Evolutionary conservation across 2,888 invertebrate species (phyloP).

Genomic region (Caprella mutica): DNA sequence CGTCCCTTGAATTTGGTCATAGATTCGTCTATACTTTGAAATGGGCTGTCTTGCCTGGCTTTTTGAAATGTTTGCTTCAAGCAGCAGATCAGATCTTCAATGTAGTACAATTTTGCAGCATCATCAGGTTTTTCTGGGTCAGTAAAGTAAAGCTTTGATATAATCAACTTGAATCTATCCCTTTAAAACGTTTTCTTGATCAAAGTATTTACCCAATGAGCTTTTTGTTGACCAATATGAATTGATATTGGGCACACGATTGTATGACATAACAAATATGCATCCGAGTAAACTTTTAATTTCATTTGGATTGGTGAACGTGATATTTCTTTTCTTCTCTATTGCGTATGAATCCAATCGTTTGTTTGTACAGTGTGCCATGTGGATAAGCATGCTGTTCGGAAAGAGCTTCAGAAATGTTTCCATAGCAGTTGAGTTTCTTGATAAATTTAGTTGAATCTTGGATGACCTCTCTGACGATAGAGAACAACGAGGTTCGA

Average conservation of each 20-base stretch:
- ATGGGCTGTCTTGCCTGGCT: neutral
- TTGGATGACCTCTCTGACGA: no score
- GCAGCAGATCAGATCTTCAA: neutral
- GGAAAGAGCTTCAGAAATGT: neutral
- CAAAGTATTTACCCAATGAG: neutral
- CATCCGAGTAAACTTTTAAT: neutral
- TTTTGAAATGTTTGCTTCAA: neutral
- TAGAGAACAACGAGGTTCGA: no score
- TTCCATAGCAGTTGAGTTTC: neutral
- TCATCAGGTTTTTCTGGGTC: neutral
- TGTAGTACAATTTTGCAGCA: neutral
- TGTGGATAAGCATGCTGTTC: neutral
- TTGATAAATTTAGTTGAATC: neutral
- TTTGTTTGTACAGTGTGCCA: neutral
- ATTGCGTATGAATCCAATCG: neutral
- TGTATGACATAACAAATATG: neutral
- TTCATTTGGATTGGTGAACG: neutral
- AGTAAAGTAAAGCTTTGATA: neutral
- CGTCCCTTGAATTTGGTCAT: conserved; percentile 2
- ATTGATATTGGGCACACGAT: neutral
- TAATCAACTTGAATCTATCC: neutral
- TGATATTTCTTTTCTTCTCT: neutral
- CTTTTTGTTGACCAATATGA: neutral
- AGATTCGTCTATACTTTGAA: no score
- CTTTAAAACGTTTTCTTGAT: neutral